Conservation (phyloP, 2,797 vertebrate genomes). For the Podarcis lilfordi region DNA sequence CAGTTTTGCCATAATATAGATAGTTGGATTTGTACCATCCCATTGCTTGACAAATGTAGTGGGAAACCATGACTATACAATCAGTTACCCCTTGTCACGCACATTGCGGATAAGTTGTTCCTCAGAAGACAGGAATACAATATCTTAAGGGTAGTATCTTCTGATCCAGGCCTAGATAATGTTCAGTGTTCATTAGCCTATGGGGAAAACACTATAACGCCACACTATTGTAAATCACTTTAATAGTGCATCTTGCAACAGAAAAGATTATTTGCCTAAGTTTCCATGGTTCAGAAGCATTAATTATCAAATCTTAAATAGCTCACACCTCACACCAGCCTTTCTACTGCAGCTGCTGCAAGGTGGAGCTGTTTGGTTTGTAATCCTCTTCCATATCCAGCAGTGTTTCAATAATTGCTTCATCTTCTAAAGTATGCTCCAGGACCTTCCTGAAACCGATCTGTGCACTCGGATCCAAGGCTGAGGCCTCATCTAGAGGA, state of each 20-base stretch:
- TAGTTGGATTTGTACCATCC: background rate
- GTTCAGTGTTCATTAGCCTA: background rate
- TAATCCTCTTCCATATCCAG: constrained; percentile 76
- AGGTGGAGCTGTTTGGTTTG: constrained; percentile 51
- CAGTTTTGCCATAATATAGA: background rate
- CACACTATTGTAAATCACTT: constrained; percentile 2
- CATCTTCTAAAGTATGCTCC: constrained; percentile 61
- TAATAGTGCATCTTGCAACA: background rate
- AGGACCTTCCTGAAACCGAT: constrained; percentile 41
- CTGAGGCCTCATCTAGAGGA: constrained; percentile 62
- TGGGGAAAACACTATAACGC: background rate
- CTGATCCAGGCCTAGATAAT: background rate
- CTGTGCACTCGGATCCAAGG: constrained; percentile 57
- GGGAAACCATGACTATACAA: background rate
- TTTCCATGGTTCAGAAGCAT: constrained; percentile 14
- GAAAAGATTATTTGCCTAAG: background rate
- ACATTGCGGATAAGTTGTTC: background rate
- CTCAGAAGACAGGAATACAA: background rate
- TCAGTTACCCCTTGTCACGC: background rate
- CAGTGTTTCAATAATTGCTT: constrained; percentile 68
- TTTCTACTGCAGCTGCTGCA: constrained; percentile 19
- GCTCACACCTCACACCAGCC: constrained; percentile 28
- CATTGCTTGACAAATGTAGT: background rate
- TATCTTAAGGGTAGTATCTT: background rate
- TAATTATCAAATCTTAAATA: constrained; percentile 20